Evolutionary conservation across 2,113 vertebrate species (phyloP).

Genomic region (Phalacrocorax pelagicus): DNA sequence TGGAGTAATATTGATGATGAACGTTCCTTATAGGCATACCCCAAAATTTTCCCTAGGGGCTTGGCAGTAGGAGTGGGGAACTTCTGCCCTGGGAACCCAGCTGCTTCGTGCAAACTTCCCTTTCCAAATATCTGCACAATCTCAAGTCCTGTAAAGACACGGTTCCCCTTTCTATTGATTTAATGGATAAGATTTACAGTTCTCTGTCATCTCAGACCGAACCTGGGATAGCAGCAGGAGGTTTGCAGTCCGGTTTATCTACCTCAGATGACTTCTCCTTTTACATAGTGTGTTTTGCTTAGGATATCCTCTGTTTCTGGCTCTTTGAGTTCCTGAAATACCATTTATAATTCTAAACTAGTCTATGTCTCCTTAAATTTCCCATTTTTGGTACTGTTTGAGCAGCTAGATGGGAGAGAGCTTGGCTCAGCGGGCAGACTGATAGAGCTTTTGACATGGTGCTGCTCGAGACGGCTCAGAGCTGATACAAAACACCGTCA

Average conservation of each 20-base stretch:
- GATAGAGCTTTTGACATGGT: background rate
- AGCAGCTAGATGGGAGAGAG: background rate
- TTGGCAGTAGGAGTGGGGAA: background rate
- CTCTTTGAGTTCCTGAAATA: background rate
- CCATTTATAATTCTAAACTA: background rate
- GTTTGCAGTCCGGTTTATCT: background rate
- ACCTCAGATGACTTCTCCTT: background rate
- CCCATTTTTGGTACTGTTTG: background rate
- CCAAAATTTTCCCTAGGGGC: background rate
- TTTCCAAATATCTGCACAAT: background rate
- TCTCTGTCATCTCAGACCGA: background rate
- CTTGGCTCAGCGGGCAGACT: background rate
- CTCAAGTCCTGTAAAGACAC: background rate
- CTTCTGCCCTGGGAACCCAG: background rate
- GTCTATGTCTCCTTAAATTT: background rate
- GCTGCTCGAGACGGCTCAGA: background rate
- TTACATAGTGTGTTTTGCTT: background rate
- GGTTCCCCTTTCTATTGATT: background rate
- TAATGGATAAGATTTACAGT: background rate
- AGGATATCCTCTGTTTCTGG: background rate
- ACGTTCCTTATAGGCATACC: background rate
- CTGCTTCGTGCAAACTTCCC: background rate
- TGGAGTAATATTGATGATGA: background rate
- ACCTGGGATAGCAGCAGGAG: background rate
- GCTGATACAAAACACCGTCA: background rate